These are phyloP conservation scores for Manis javanica DNA, from an alignment of 2,797 vertebrate genomes.

Conservation along the genomic window DNA sequence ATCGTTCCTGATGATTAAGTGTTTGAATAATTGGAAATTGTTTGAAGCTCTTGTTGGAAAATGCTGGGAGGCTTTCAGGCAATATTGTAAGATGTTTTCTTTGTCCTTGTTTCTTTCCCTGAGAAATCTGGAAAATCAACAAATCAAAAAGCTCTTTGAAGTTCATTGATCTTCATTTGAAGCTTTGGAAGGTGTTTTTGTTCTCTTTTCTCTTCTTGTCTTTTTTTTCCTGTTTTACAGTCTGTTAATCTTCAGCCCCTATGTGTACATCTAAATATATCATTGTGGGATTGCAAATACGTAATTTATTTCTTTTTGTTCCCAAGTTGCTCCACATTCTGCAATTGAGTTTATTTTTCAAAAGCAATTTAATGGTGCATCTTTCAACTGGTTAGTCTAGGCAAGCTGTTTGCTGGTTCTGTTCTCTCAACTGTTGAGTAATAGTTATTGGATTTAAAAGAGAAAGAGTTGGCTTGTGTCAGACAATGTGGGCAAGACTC, in stretches of 20 bases:
- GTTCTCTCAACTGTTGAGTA: conserved; percentile 56
- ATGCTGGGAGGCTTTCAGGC: not conserved
- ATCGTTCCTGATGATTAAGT: conserved; percentile 20
- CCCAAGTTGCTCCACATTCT: conserved; percentile 1
- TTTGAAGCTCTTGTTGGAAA: conserved; percentile 25
- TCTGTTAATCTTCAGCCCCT: not conserved
- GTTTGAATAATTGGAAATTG: not conserved
- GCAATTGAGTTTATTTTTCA: conserved; percentile 53
- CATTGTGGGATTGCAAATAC: conserved; percentile 13
- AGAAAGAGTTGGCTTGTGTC: not conserved
- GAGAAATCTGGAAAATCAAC: not conserved
- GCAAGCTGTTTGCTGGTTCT: conserved; percentile 54
- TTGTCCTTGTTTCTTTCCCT: conserved; percentile 23
- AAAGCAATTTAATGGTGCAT: conserved; percentile 58
- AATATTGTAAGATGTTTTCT: conserved; percentile 5
- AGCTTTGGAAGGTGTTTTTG: not conserved
- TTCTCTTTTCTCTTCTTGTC: not conserved
- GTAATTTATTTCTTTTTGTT: conserved; percentile 62
- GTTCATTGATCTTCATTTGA: conserved; percentile 27
- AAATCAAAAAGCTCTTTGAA: conserved; percentile 33
- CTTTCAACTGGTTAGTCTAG: conserved; percentile 61
- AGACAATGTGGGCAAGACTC: conserved; percentile 25
- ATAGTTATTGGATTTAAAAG: conserved; percentile 48
- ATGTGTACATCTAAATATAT: conserved; percentile 22
- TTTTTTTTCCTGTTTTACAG: not conserved